Evolutionary conservation across 2,113 vertebrate species (phyloP), one percentile per base, ranked within the genome.

Genomic region (Engystomops pustulosus): DNA sequence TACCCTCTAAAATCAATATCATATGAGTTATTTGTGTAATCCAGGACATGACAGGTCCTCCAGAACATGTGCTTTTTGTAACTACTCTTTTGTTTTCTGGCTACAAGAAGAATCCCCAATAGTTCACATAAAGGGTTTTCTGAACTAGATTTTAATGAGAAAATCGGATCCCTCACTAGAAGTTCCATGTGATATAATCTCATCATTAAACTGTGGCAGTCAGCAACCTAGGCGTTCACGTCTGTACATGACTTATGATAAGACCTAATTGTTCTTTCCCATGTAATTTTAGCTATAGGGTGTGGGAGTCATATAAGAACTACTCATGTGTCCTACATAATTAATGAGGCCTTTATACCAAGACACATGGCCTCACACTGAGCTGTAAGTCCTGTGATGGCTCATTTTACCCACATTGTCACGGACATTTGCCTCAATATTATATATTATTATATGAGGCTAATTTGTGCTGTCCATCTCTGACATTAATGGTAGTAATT

Each of bases 251-350:
- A 55, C 14, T 41, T 25, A 38, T 27, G 10, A n/a, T n/a, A n/a
- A 70, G n/a, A 49, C 32, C 23, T 70, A 69, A 69, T 51, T 11
- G 67, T 81, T 25, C 79, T 44, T 71, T 55, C 79, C 79, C 79
- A 71, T 53, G 49, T 38, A 69, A 36, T 71, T 70, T 55, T 51
- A 70, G 65, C 67, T 41, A 32, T 14, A 55, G 79, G 79, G 79
- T 38, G 79, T 81, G 65, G 67, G 20, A 25, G 8, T 23, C 45
- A 47, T 36, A 17, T 30, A 68, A 34, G 67, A 20, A 23, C 17
- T 23, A 53, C 34, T 32, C 20, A 1, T 55, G 47, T 38, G 67
- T 81, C 67, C 45, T 17, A 15, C 34, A 55, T 81, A 70, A 71
- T 38, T 70, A 20, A 70, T 53, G 11, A 80, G 23, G 3, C 6